Base-by-base conservation (phyloP, 2,888 invertebrate species). In the Aquatica leii region DNA sequence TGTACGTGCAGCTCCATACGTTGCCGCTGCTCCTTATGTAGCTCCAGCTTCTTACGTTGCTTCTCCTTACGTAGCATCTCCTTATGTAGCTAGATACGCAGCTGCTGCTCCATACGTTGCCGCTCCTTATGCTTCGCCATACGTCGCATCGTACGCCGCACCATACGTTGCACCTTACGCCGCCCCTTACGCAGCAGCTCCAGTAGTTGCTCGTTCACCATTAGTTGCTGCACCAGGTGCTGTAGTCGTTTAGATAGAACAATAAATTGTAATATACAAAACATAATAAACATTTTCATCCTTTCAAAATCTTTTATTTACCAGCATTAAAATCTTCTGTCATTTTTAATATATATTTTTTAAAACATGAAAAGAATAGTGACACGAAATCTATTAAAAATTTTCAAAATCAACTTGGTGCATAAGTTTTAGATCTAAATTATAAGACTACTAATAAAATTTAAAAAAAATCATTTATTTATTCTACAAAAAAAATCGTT, bases 1-100 rank as follows among this genome's bases (percentile, higher is more conserved):
- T 15, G 52, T 53, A 11, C 43, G 43, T 14, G 0, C 84, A 21
- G 59, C 66, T 21, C 59, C 67, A 9, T 60, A 82, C 74, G 81
- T 83, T 1, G 83, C 82, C 0, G 76, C 72, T 68, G 73, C 64
- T 31, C 54, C 11, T 35, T 50, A 46, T 1, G 72, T 73, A 2
- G 56, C 71, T 20, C 14, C 85, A 15, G 59, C 76, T 9, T 46
- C 61, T 9, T 49, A 69, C 74, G 20, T 68, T 70, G 59, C 59
- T 54, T 69, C 4, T 14, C 55, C n/a, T 49, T 51, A 43, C 83
- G 35, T 82, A 81, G 0, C 84, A 17, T 53, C 66, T 34, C 59
- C 67, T 8, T 59, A 82, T 74, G 82, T 83, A 1, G 83, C 83
- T 1, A 74, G 72, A 11, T 69, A 83, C 40, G 51, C 65, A 20